phyloP scores from a whole-genome alignment of 2,113 vertebrate genomes.

The Climacteris rufus region DNA sequence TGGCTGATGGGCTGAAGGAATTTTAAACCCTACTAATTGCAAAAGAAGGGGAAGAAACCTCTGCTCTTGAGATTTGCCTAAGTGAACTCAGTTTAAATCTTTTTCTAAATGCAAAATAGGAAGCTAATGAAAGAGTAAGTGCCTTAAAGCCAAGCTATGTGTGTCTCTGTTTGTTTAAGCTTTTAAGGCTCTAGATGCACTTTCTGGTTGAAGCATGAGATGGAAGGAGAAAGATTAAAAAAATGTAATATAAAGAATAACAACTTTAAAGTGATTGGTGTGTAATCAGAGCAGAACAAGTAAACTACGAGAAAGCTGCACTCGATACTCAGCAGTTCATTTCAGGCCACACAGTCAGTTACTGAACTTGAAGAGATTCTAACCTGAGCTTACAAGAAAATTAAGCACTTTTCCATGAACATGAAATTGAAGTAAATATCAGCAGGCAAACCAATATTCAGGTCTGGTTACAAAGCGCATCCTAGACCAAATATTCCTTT shows the following conservation, averaged over 20 bases:
- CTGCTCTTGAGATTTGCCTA: conserved; percentile 7
- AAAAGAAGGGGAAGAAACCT: not conserved
- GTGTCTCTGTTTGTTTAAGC: not conserved
- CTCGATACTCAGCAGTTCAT: not conserved
- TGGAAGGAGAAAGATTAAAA: not conserved
- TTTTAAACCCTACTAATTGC: conserved; percentile 1
- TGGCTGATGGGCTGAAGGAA: not conserved
- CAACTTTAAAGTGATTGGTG: not conserved
- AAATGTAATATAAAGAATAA: not conserved
- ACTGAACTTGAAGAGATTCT: not conserved
- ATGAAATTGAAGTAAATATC: not conserved
- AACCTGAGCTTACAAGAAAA: not conserved
- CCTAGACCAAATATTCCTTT: not conserved
- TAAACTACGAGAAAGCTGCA: not conserved
- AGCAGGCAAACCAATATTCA: not conserved
- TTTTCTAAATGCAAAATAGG: not conserved
- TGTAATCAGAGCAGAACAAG: conserved; percentile 20
- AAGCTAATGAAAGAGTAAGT: conserved; percentile 1
- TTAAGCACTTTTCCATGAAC: not conserved
- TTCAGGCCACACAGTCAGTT: not conserved
- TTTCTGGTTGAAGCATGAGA: not conserved
- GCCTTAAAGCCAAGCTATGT: not conserved
- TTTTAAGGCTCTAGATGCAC: not conserved
- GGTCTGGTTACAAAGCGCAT: not conserved
- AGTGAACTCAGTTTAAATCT: not conserved